Percentiles rank a stretch among this genome's conserved stretches.
These are phyloP conservation scores for Aspidiotus rigidus DNA, from an alignment of 2,888 invertebrate species.

Conservation along the genomic window DNA sequence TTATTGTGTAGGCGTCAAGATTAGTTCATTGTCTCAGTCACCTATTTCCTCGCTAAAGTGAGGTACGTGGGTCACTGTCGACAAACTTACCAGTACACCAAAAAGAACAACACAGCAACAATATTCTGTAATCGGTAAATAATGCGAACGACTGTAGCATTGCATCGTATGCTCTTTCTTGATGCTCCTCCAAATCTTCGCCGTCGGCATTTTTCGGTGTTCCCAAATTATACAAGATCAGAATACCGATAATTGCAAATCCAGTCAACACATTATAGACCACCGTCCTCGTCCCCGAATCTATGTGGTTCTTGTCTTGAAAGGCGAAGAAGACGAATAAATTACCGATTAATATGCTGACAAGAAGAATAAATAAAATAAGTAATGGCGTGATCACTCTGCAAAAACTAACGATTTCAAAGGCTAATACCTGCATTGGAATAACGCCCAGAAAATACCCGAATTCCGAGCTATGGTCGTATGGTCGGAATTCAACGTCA, in stretches of 20 bases:
- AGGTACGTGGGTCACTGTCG: not conserved
- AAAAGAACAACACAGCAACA: conserved; percentile 73
- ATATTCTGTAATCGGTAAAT: conserved; percentile 73
- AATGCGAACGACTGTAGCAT: conserved; percentile 65
- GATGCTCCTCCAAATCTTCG: conserved; percentile 41
- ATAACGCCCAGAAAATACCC: conserved; percentile 93
- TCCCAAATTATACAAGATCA: conserved; percentile 57
- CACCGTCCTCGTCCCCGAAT: conserved; percentile 57
- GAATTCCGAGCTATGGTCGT: conserved; percentile 87
- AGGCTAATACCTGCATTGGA: conserved; percentile 67
- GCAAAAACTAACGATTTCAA: not conserved
- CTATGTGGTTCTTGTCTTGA: conserved; percentile 61
- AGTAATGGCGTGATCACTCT: not conserved
- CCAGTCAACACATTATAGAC: conserved; percentile 73
- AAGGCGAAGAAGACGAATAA: conserved; percentile 88
- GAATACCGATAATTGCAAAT: conserved; percentile 43
- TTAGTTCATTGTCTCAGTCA: too few relatives aligned
- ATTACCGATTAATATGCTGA: conserved; percentile 89
- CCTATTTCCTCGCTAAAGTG: too few relatives aligned
- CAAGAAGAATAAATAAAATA: not conserved
- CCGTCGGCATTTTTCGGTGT: conserved; percentile 44
- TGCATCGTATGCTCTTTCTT: conserved; percentile 56
- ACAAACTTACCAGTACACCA: conserved; percentile 69
- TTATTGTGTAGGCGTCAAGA: too few relatives aligned
- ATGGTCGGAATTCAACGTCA: conserved; percentile 80